These are phyloP conservation scores for Eublepharis macularius DNA, from an alignment of 2,113 vertebrate species.

Conservation along the genomic window DNA sequence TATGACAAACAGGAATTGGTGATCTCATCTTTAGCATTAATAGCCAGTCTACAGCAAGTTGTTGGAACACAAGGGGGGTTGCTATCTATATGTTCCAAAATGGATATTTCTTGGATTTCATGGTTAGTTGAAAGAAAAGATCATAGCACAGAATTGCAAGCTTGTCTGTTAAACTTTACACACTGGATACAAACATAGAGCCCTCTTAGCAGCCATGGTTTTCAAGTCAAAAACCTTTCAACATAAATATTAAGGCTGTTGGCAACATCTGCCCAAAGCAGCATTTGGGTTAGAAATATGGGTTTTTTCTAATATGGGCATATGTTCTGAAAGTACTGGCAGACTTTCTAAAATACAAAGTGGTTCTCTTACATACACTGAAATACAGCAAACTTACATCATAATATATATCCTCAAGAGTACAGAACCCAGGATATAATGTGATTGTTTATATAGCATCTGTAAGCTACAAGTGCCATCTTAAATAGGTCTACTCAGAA, in stretches of 20 bases:
- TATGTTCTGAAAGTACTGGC: background rate
- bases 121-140: background rate
- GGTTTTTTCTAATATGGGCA: background rate
- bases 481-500: too few relatives aligned
- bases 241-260: background rate
- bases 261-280: background rate
- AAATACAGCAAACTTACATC: background rate
- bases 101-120: background rate
- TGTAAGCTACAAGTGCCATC: too few relatives aligned
- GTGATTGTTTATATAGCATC: background rate
- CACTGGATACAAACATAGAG: background rate
- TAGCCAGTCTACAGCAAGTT: background rate
- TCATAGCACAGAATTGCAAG: background rate
- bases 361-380: background rate
- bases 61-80: background rate
- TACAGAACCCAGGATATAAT: background rate
- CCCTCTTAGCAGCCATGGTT: background rate
- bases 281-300: background rate
- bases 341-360: background rate
- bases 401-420: background rate
- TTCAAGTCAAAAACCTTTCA: too few relatives aligned
- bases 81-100: too few relatives aligned
- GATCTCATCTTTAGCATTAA: background rate
- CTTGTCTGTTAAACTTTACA: background rate
- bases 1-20: conserved; percentile 18